Base-by-base conservation (phyloP, 2,888 invertebrate genomes). In the Omphaloscelis lunosa region DNA sequence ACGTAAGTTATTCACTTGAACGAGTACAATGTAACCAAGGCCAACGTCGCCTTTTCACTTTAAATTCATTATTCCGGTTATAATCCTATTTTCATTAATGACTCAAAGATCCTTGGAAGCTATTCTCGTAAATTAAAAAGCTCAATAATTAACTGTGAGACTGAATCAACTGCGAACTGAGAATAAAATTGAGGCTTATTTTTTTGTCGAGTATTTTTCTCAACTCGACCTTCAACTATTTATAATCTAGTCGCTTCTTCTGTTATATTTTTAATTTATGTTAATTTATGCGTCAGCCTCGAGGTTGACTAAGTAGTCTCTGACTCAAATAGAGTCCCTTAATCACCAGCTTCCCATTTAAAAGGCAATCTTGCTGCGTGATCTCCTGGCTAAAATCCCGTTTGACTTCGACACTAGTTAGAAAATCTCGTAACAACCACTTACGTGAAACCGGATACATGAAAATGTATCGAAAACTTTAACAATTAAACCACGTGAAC, bases 21-120 rank as follows among this genome's bases (percentile, higher is more conserved):
- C 12, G 59, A 75, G 23, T 27, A 58, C 56, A 68, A 51, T 39
- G 12, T n/a, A 59, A 56, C 61, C 68, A 66, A 84, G 75, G 80
- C 8, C 17, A 53, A 1, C 53, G 76, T n/a, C 41, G 61, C 66
- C 23, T 70, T 17, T 51, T 51, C 20, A 34, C 63, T 73, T 80
- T 65, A 75, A 84, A 82, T 83, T 86, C 62, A 86, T 86, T 83
- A 85, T 58, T 69, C 71, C 76, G 48, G 82, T 68, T 81, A 82
- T 77, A 85, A 83, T 82, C 77, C 68, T 85, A 83, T 77, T 85
- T 85, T 82, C 68, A 69, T 72, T 85, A 77, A 82, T 66, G 85
- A 82, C 77, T 73, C 63, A 58, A 82, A 82, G 51, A 72, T 66
- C 86, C 82, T 77, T 83, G 82, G 77, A 59, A 85, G 73, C 53